These are phyloP conservation scores for Meteorus colon DNA, from an alignment of 2,888 invertebrate genomes.

Conservation along the genomic window DNA sequence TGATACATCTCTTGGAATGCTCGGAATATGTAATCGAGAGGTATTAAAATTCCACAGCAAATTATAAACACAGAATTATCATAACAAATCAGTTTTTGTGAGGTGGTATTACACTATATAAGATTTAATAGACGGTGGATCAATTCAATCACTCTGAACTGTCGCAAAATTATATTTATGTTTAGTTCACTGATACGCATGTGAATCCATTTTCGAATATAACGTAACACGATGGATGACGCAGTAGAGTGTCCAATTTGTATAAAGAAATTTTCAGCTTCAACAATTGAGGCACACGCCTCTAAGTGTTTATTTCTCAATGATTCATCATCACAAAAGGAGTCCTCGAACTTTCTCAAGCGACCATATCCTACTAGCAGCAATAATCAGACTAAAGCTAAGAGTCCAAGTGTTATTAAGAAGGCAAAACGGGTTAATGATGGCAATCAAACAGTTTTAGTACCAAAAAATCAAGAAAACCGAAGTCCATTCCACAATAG, in stretches of 20 bases:
- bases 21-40: no score
- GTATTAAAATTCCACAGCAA: no score
- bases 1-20: no score
- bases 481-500: not conserved
- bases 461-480: constrained; percentile 9
- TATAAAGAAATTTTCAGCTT: constrained; percentile 74
- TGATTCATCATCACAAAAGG: constrained; percentile 58
- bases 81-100: no score
- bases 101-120: no score
- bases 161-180: no score
- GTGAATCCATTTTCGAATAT: no score
- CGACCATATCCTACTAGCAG: constrained; percentile 44
- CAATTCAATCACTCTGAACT: no score
- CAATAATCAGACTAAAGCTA: constrained; percentile 38
- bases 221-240: constrained; percentile 49
- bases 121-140: no score
- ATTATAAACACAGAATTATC: no score
- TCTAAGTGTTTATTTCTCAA: constrained; percentile 83
- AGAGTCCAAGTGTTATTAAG: constrained; percentile 48
- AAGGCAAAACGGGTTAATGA: constrained; percentile 44
- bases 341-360: constrained; percentile 48
- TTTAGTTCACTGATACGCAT: no score
- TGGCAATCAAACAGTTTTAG: constrained; percentile 7
- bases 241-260: constrained; percentile 79
- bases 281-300: constrained; percentile 79